Evolutionary conservation across 2,888 invertebrate species (phyloP), one percentile per base, ranked within the genome.

Genomic region (Nymphalis urticae): DNA sequence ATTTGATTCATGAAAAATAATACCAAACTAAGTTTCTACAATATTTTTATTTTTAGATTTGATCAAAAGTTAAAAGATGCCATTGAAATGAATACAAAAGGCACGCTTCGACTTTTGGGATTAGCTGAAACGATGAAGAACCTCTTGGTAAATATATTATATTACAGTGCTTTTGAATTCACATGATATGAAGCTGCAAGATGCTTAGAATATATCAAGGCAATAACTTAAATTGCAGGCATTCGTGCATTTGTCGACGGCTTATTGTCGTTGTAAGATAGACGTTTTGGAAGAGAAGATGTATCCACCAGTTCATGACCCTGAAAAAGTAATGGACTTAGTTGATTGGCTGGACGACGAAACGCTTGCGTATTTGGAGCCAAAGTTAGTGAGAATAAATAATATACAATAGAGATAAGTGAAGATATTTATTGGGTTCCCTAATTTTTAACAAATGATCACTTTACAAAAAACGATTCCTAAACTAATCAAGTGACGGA

Each of bases 191-290:
- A 42, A 42, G 13, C 13, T 13, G 13, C 13, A 42, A 32, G 27
- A 32, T 42, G 4, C 42, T 42, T 42, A 13, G 42, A 42, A 1
- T 42, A 42, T 2, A 2, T 1, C 3, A 21, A n/a, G 8, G n/a
- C 16, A n/a, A 54, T 6, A 0, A 27, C 8, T 10, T 51, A 9
- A 47, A 69, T 68, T 68, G 3, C 82, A 94, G 94, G 93, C 95
- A 0, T 95, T 97, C 77, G 94, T 98, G 4, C 98, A 99, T 82
- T 96, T 98, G 0, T 98, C 98, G 0, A 99, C 98, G 0, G 96
- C 98, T 0, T 99, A 97, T 85, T 97, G 98, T 78, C 98, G 98
- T 81, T 98, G 98, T 81, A 95, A 97, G 74, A 94, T 96, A 76
- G 92, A 94, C 0, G 93, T 94, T 1, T 84, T 98, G 47, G 96